Evolutionary conservation across 2,797 vertebrate genomes (phyloP), one percentile per base, ranked within the genome.

Genomic region (Esox lucius): DNA sequence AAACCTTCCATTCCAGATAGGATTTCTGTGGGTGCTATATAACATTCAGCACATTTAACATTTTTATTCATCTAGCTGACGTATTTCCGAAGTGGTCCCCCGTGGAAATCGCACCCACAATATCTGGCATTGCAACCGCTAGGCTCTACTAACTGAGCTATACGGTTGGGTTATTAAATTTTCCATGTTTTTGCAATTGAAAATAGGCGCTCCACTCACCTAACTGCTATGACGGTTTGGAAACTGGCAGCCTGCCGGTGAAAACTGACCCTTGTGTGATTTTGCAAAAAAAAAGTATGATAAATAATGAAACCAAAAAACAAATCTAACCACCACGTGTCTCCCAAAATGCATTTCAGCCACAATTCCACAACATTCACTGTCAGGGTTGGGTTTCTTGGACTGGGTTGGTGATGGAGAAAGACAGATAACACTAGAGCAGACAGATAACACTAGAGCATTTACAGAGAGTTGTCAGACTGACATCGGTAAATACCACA

Each of bases 11-110:
- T 64, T 16, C 26, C 13, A 15, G 61, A 64, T 16, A 49, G 65
- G 81, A 76, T 75, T 15, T 5, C 19, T 4, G 75, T 87, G 78
- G 80, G 53, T 86, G 81, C 83, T 76, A 79, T 87, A 85, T 72
- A 81, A 75, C 82, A 81, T 73, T 39, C 7, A 17, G 82, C 78
- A 65, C 77, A 83, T 86, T 78, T 39, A 39, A 39, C 3, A 6
- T 8, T 39, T 39, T 39, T 39, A 39, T 5, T 39, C 35, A 39
- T 39, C 1, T 39, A 1, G 2, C 35, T 39, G 35, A 39, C 8
- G 35, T 39, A 31, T 39, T 39, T 39, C 35, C 35, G 35, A 3
- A 39, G 1, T 39, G 35, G 2, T 39, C 35, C 35, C 35, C 35
- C 0, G 35, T 3, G 1, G 35, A 5, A 39, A 3, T 39, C 7